Percentiles rank a stretch among this genome's conserved stretches.
Evolutionary conservation across 2,797 vertebrate species (phyloP).

Genomic region (Garrulus glandarius): DNA sequence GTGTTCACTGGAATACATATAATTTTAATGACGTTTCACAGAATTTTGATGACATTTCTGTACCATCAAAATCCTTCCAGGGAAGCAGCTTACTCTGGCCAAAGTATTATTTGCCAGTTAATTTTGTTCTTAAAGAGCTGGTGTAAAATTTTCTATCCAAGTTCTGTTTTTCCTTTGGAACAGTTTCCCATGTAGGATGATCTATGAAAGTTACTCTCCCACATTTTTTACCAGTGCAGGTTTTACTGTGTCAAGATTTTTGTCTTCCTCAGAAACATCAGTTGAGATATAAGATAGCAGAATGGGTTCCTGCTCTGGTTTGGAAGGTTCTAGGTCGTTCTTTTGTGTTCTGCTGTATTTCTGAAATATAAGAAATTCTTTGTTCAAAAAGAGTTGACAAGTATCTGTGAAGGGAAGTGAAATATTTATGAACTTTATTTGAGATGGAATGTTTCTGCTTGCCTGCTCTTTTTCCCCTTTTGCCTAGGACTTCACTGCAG

Average conservation of each 20-base stretch:
- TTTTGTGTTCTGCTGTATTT: neutral
- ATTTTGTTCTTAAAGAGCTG: neutral
- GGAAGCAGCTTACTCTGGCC: neutral
- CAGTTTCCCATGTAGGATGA: neutral
- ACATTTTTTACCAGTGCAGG: neutral
- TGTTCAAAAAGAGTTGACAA: neutral
- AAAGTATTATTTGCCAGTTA: neutral
- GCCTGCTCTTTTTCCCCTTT: neutral
- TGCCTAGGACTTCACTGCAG: neutral
- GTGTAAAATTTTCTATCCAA: neutral
- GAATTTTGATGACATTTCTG: neutral
- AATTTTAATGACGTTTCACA: neutral
- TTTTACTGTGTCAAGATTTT: neutral
- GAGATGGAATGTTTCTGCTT: neutral
- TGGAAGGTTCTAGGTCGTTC: neutral
- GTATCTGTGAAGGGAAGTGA: neutral
- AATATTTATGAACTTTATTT: neutral
- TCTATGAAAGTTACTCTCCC: neutral
- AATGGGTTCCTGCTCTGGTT: neutral
- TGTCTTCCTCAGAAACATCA: neutral
- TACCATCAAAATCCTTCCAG: neutral
- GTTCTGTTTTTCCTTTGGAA: neutral
- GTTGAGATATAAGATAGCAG: neutral
- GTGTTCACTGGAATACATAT: neutral
- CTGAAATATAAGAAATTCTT: neutral